Evolutionary conservation across 2,888 invertebrate genomes (phyloP).

Genomic region (Amphipyra tragopoginis): DNA sequence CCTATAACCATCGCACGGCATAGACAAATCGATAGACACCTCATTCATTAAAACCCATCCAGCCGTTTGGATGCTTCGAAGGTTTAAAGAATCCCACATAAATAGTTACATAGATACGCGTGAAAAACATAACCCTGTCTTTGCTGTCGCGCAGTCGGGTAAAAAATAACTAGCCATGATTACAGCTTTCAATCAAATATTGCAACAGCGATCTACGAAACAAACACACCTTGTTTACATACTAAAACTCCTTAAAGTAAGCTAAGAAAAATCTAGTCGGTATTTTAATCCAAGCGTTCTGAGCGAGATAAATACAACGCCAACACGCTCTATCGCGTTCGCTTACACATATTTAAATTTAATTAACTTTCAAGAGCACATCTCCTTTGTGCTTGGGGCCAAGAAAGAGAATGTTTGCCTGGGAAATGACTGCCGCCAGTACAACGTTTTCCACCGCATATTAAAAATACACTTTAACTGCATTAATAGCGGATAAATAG

Average conservation of each 20-base stretch:
- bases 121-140: no score
- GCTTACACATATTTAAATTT: slow-evolving; percentile 78
- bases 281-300: slow-evolving; percentile 43
- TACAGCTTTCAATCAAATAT: no score
- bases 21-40: no score
- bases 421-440: slow-evolving; percentile 72
- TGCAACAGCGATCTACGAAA: no score
- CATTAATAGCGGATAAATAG: slow-evolving; percentile 65
- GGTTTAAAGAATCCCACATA: no score
- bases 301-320: slow-evolving; percentile 61
- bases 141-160: no score
- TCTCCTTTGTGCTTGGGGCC: slow-evolving; percentile 75
- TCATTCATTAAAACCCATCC: no score
- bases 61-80: no score
- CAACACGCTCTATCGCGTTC: slow-evolving; percentile 53
- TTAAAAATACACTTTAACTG: slow-evolving; percentile 70
- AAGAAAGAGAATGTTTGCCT: slow-evolving; percentile 73
- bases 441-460: slow-evolving; percentile 65
- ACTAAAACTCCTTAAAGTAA: background rate
- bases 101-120: no score
- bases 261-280: slow-evolving; percentile 51
- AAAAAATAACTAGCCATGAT: no score
- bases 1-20: no score
- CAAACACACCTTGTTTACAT: no score
- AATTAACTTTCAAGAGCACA: slow-evolving; percentile 84